Evolutionary conservation across 1,140 invertebrate genomes (phyloP).

Genomic region (Subanguina moxae): DNA sequence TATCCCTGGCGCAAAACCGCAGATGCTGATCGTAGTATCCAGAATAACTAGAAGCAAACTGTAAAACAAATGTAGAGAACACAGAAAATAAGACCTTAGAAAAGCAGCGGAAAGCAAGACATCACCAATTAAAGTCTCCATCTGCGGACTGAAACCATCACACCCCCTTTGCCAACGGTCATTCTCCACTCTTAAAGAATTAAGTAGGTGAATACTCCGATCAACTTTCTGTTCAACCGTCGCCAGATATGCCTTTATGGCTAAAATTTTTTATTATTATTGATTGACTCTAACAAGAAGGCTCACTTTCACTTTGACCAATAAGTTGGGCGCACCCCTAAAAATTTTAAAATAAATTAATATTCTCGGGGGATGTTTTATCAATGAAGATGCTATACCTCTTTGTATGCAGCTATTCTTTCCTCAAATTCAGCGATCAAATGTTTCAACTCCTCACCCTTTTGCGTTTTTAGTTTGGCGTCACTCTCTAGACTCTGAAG

Average conservation of each 20-base stretch:
- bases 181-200: slow-evolving; percentile 85
- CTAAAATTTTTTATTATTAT: no score
- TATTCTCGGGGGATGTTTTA: no score
- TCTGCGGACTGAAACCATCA: slow-evolving; percentile 90
- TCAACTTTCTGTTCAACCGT: slow-evolving; percentile 97
- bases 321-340: slow-evolving; percentile 95
- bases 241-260: slow-evolving; percentile 92
- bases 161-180: slow-evolving; percentile 94
- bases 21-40: slow-evolving; percentile 97
- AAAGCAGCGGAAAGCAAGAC: slow-evolving; percentile 86
- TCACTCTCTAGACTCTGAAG: slow-evolving; percentile 81
- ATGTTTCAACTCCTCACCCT: slow-evolving; percentile 85
- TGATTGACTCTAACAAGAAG: no score
- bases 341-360: no score
- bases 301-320: slow-evolving; percentile 93
- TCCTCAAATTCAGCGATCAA: slow-evolving; percentile 85
- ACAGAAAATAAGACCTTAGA: slow-evolving; percentile 23
- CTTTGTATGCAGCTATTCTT: slow-evolving; percentile 84
- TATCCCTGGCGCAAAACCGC: slow-evolving; percentile 97
- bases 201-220: slow-evolving; percentile 86
- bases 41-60: slow-evolving; percentile 75
- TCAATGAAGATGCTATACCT: no score
- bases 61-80: background rate
- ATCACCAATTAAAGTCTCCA: slow-evolving; percentile 94
- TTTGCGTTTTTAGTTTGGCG: slow-evolving; percentile 81